Evolutionary conservation across 1,140 invertebrate species (phyloP).

Genomic region (Ylistrum balloti): DNA sequence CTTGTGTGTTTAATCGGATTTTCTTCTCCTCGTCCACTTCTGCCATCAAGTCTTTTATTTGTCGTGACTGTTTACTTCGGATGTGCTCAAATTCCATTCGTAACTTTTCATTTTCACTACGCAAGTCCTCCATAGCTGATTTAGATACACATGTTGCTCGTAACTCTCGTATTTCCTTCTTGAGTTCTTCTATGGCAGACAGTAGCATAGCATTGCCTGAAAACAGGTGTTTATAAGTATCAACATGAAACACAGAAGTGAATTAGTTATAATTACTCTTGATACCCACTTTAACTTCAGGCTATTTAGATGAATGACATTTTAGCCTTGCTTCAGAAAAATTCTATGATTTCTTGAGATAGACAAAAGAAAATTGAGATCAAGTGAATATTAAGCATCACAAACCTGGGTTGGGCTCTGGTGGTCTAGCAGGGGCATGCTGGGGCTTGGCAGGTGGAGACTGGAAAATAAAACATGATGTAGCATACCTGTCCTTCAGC

Average conservation of each 20-base stretch:
- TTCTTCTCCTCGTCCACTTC: constrained; percentile 83
- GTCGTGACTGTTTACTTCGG: constrained; percentile 73
- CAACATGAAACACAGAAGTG: too few species aligned
- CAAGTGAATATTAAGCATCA: not conserved
- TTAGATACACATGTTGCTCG: constrained; percentile 74
- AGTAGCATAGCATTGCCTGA: constrained; percentile 59
- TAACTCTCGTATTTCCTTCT: constrained; percentile 71
- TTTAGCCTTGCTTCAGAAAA: too few species aligned
- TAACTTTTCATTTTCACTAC: constrained; percentile 74
- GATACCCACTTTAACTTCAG: not conserved
- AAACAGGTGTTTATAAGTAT: not conserved
- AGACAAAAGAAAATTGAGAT: too few species aligned
- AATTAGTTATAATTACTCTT: too few species aligned
- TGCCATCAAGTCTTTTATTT: constrained; percentile 77
- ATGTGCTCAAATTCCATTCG: constrained; percentile 74
- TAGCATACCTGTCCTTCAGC: too few species aligned
- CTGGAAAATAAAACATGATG: not conserved
- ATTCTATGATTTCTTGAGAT: too few species aligned
- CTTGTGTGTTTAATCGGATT: constrained; percentile 79
- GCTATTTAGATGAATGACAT: too few species aligned
- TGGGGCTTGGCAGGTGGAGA: constrained; percentile 32
- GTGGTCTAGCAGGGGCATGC: constrained; percentile 63
- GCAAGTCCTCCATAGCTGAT: constrained; percentile 75
- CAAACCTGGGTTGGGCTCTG: constrained; percentile 60
- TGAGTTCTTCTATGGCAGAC: constrained; percentile 75